Base-by-base conservation (phyloP, 2,113 vertebrate genomes). In the Myrmecobius fasciatus region DNA sequence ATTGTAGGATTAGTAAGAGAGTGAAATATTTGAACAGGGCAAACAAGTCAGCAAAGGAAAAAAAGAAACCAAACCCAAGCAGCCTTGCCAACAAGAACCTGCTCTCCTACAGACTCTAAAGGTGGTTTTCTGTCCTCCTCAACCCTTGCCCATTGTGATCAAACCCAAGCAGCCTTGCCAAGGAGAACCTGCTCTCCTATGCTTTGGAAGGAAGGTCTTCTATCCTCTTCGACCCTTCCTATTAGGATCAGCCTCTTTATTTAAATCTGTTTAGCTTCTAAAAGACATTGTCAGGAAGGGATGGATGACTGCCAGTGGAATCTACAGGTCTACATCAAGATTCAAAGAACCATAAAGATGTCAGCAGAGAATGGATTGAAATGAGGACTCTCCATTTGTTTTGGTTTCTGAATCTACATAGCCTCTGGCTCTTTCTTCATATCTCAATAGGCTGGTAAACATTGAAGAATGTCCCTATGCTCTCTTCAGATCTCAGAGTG, bases 11-110 rank as follows among this genome's bases (percentile, higher is more conserved):
- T 95, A 90, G 96, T 96, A 90, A 89, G 95, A 97, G 24, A 60
- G n/a, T 93, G 10, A 31, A 47, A 2, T 92, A 67, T 98, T 97
- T 98, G 91, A 97, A 93, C 83, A 93, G 95, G 97, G 94, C n/a
- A 52, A 96, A 94, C 93, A 94, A 95, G 89, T 53, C 88, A 92
- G 52, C 95, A 89, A 43, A 8, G 47, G 0, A 43, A 10, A 1
- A 8, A 90, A 28, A 96, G 89, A 89, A 94, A 56, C 26, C 93
- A 95, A 96, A 52, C 95, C 89, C 52, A 92, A 67, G 25, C 0
- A 3, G 46, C 25, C 94, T 92, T 75, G 46, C 92, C 93, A 92
- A 94, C 93, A 92, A 95, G 93, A 96, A 51, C 43, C 52, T 95
- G 31, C 52, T 47, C 92, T 54, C 48, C 3, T 97, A 89, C 89